These are phyloP conservation scores for Morus bassanus DNA, from an alignment of 2,797 vertebrate genomes.

Conservation along the genomic window DNA sequence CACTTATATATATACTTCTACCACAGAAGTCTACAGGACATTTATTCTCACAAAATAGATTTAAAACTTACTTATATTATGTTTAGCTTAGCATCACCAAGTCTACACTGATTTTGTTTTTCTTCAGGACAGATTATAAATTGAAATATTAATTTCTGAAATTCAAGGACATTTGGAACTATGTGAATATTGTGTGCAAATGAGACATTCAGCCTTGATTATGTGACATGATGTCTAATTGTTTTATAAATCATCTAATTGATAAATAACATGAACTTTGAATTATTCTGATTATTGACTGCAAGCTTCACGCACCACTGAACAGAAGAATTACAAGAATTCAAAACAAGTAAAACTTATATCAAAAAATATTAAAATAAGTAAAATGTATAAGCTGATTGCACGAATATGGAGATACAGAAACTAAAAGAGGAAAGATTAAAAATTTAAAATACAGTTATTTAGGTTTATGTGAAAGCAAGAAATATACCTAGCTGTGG, in stretches of 20 bases:
- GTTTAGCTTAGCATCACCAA: background rate
- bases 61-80: background rate
- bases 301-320: background rate
- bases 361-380: background rate
- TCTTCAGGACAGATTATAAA: background rate
- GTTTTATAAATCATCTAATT: background rate
- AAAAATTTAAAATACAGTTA: background rate
- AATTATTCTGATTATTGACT: constrained; percentile 12
- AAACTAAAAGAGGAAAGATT: background rate
- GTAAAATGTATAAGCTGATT: background rate
- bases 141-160: background rate
- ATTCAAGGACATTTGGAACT: background rate
- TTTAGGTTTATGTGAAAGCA: background rate
- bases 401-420: background rate
- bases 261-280: background rate
- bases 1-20: background rate
- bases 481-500: background rate
- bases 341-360: background rate
- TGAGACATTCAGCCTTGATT: background rate
- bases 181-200: background rate
- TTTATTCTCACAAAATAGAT: background rate
- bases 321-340: background rate
- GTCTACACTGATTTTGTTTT: background rate
- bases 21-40: background rate
- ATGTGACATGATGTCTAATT: background rate